Evolutionary conservation across 2,888 invertebrate genomes (phyloP).

Genomic region (Lymantria monacha): DNA sequence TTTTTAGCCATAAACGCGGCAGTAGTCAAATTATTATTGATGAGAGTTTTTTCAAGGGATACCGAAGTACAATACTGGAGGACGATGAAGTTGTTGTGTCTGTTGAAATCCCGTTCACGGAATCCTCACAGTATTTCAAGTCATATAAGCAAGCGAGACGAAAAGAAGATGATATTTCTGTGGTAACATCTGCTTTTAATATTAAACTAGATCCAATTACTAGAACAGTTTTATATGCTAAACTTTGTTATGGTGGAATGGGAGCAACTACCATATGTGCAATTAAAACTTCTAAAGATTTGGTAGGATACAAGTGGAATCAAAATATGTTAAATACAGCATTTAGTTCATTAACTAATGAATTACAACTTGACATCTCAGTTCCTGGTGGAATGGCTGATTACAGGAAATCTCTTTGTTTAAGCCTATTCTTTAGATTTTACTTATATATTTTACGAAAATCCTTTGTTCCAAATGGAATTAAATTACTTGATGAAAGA

Average conservation of each 20-base stretch:
- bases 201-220: slow-evolving; percentile 83
- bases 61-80: slow-evolving; percentile 88
- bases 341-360: slow-evolving; percentile 85
- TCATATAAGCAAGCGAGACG: slow-evolving; percentile 96
- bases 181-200: slow-evolving; percentile 93
- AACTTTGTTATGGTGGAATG: slow-evolving; percentile 96
- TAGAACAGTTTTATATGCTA: slow-evolving; percentile 82
- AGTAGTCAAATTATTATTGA: slow-evolving; percentile 86
- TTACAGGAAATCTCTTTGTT: slow-evolving; percentile 88
- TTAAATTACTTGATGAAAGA: slow-evolving; percentile 17
- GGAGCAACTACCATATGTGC: slow-evolving; percentile 92
- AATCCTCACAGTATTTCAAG: slow-evolving; percentile 86
- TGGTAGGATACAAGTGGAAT: slow-evolving; percentile 85
- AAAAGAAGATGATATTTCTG: slow-evolving; percentile 97
- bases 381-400: slow-evolving; percentile 93
- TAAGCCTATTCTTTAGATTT: slow-evolving; percentile 89
- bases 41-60: slow-evolving; percentile 91
- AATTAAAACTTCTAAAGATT: slow-evolving; percentile 81
- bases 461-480: slow-evolving; percentile 22
- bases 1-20: slow-evolving; percentile 81
- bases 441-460: slow-evolving; percentile 81
- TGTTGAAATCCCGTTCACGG: slow-evolving; percentile 89
- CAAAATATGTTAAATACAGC: slow-evolving; percentile 82
- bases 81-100: slow-evolving; percentile 91
- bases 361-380: slow-evolving; percentile 88